Evolutionary conservation across 2,113 vertebrate genomes (phyloP).

Genomic region (Chinchilla lanigera): DNA sequence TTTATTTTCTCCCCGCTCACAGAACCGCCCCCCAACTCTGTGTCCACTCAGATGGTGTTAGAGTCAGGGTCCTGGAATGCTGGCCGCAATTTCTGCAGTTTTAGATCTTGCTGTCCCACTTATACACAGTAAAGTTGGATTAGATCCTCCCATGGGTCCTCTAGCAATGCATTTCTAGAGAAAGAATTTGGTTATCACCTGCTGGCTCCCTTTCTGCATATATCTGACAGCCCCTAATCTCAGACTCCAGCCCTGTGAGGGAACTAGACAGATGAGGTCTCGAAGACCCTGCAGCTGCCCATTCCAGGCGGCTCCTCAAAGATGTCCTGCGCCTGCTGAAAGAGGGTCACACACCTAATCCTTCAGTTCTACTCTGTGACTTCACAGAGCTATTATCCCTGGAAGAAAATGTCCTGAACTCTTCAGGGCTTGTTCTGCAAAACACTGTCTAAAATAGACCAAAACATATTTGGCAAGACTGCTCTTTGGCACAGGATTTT

Average conservation of each 20-base stretch:
- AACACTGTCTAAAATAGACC: slow-evolving; percentile 67
- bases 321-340: not conserved
- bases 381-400: slow-evolving; percentile 10
- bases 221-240: not conserved
- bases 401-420: slow-evolving; percentile 41
- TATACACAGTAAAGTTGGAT: not conserved
- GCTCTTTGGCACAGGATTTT: not conserved
- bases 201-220: not conserved
- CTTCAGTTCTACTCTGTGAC: slow-evolving; percentile 19
- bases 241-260: not conserved
- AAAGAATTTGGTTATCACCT: not conserved
- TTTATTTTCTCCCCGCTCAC: not conserved
- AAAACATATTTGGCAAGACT: slow-evolving; percentile 53
- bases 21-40: not conserved
- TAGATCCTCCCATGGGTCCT: not conserved
- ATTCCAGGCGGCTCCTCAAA: not conserved
- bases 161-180: not conserved
- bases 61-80: not conserved
- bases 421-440: slow-evolving; percentile 29
- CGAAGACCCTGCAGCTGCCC: not conserved
- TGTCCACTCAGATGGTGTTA: not conserved
- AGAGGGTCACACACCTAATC: not conserved
- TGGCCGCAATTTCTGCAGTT: not conserved
- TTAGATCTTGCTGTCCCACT: not conserved
- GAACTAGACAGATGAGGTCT: not conserved